A percentile compares a stretch with the other conserved stretches of the same genome.
phyloP scores from a whole-genome alignment of 2,113 vertebrate genomes.

The Hyaena hyaena region DNA sequence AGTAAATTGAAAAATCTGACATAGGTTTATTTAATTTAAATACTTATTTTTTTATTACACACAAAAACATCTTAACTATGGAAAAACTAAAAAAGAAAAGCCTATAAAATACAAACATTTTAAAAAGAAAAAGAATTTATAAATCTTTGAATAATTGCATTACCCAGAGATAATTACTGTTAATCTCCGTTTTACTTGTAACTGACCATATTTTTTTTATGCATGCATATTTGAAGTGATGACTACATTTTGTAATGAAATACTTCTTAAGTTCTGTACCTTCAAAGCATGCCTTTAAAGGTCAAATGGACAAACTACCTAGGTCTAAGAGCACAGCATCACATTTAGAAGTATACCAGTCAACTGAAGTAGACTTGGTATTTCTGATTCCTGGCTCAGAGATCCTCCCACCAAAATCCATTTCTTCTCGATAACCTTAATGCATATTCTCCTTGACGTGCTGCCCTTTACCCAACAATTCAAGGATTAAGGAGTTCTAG shows the following conservation, averaged over 20 bases:
- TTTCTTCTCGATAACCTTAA: background rate
- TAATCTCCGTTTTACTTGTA: constrained; percentile 1
- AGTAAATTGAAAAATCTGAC: background rate
- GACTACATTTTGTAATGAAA: constrained; percentile 3
- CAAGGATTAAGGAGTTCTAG: constrained; percentile 2
- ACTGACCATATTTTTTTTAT: background rate
- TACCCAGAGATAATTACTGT: constrained; percentile 29
- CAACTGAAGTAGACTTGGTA: background rate
- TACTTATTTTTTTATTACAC: background rate
- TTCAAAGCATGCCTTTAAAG: constrained; percentile 7
- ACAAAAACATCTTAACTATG: background rate
- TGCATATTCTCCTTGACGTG: constrained; percentile 18
- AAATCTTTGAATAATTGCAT: background rate
- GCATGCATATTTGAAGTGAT: background rate
- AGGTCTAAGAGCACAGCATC: background rate
- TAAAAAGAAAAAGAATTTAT: background rate
- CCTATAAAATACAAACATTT: constrained; percentile 28
- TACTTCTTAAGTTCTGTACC: background rate
- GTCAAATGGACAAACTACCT: constrained; percentile 1
- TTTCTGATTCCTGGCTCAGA: constrained; percentile 22
- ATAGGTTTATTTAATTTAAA: background rate
- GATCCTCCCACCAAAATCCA: background rate
- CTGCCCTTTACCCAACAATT: background rate
- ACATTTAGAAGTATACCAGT: background rate
- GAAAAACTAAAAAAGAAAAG: background rate